Conservation (phyloP, 2,797 vertebrate species). For the Ficedula albicollis region DNA sequence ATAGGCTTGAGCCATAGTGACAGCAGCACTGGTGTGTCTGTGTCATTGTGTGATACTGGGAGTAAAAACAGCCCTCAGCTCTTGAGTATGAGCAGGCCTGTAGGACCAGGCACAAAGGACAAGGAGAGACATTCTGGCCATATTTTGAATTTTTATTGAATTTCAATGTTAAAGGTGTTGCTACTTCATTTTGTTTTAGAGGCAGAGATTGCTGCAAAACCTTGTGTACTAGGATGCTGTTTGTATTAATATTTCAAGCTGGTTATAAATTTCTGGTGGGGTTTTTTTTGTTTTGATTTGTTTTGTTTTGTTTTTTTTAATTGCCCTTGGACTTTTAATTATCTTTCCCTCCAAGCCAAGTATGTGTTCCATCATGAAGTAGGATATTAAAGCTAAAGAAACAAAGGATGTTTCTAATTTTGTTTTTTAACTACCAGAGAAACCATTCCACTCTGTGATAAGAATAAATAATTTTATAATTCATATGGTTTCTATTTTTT, state of each 20-base stretch:
- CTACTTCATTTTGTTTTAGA: conserved; percentile 4
- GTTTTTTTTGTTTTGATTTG: background rate
- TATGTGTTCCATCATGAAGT: background rate
- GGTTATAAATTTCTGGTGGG: background rate
- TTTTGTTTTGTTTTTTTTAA: background rate
- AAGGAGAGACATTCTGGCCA: background rate
- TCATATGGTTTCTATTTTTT: background rate
- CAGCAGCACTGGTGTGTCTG: background rate
- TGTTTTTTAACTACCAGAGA: background rate
- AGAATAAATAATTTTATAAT: conserved; percentile 12
- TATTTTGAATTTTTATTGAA: background rate
- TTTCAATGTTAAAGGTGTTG: background rate
- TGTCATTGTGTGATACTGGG: background rate
- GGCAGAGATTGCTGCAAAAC: background rate
- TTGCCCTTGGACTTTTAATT: conserved; percentile 30
- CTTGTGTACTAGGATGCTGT: background rate
- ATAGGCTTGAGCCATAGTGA: background rate
- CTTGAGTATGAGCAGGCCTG: background rate
- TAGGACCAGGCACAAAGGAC: background rate
- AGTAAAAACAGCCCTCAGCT: background rate
- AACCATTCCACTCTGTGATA: background rate
- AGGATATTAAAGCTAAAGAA: conserved; percentile 10
- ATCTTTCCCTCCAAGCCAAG: conserved; percentile 4
- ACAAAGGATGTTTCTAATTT: background rate
- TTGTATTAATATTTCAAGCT: conserved; percentile 37